Evolutionary conservation across 2,113 vertebrate species (phyloP).

Genomic region (Zeus faber): DNA sequence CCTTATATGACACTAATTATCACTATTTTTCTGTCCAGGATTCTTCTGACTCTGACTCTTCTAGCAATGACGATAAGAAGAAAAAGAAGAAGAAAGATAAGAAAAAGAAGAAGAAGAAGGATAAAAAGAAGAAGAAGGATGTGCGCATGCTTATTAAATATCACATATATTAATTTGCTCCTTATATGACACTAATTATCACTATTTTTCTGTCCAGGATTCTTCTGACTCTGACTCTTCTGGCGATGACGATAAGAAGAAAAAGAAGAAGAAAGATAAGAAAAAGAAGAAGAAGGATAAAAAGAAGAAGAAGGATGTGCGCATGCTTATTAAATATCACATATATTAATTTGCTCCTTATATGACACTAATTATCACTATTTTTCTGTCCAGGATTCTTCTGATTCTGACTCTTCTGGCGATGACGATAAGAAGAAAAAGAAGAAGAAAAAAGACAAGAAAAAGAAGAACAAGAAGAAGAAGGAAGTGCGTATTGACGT

Average conservation of each 20-base stretch:
- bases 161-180: no score
- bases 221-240: background rate
- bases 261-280: background rate
- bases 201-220: background rate
- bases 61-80: background rate
- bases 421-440: background rate
- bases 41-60: background rate
- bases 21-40: background rate
- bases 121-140: no score
- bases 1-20: no score
- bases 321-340: no score
- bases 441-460: background rate
- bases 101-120: background rate
- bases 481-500: background rate
- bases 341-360: background rate
- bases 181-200: no score
- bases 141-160: no score
- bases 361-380: no score
- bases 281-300: background rate
- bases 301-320: background rate
- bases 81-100: background rate
- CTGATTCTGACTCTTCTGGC: background rate
- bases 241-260: background rate
- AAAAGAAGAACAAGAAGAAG: conserved; percentile 1
- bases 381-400: background rate